These are phyloP conservation scores for Drosophila affinis DNA, from an alignment of 2,888 invertebrate genomes.

Conservation along the genomic window DNA sequence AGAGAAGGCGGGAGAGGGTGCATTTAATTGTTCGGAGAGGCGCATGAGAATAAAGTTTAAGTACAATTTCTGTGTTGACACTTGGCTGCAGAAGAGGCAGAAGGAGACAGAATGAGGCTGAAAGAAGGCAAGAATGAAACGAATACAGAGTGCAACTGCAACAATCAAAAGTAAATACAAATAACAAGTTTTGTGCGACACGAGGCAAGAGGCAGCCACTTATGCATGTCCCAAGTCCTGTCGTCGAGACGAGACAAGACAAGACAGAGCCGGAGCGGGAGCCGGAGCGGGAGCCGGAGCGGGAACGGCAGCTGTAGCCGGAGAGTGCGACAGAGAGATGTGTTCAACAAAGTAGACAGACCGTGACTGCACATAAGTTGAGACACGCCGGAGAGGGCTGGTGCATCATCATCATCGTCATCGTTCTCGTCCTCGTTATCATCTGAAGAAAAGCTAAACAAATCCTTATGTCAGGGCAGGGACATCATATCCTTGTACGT, in stretches of 20 bases:
- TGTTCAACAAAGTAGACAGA: constrained; percentile 56
- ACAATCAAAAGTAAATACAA: constrained; percentile 78
- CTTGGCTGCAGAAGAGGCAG: constrained; percentile 48
- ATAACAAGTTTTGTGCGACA: constrained; percentile 60
- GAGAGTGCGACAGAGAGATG: constrained; percentile 17
- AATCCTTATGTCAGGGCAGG: constrained; percentile 63
- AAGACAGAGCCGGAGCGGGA: constrained; percentile 40
- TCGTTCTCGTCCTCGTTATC: constrained; percentile 46
- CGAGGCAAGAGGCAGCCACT: constrained; percentile 69
- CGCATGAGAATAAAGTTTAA: constrained; percentile 32
- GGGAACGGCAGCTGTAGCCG: constrained; percentile 22
- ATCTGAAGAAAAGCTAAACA: constrained; percentile 50
- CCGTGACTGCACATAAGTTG: constrained; percentile 77
- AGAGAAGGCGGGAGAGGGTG: background rate
- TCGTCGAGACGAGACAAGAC: constrained; percentile 40
- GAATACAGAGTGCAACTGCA: constrained; percentile 52
- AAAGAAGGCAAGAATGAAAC: constrained; percentile 7
- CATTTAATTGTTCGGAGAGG: constrained; percentile 44
- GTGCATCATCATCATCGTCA: constrained; percentile 27
- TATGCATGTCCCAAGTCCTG: constrained; percentile 73
- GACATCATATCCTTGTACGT: constrained; percentile 59
- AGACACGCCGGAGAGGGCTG: constrained; percentile 17
- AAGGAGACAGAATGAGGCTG: constrained; percentile 12
- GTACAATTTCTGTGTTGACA: constrained; percentile 50
- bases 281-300: constrained; percentile 42